Evolutionary conservation across 2,888 invertebrate genomes (phyloP).

Genomic region (Plagiodera versicolora): DNA sequence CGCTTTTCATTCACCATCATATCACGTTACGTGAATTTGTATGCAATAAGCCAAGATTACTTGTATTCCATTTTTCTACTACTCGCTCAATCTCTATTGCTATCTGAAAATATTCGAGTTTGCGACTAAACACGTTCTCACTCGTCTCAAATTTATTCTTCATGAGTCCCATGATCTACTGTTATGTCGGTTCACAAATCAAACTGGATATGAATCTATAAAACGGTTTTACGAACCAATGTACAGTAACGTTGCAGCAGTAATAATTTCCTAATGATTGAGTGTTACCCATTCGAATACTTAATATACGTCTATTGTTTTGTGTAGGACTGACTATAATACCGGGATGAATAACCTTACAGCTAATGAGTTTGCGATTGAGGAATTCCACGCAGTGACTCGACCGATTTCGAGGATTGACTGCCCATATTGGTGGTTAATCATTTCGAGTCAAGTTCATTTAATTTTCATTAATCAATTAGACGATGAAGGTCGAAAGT

Average conservation of each 20-base stretch:
- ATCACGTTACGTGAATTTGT: no score
- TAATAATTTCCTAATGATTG: not conserved
- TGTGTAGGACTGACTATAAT: not conserved
- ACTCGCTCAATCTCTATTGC: no score
- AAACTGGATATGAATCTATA: constrained; percentile 1
- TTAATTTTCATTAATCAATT: not conserved
- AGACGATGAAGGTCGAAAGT: not conserved
- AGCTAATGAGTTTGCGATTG: not conserved
- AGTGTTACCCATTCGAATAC: not conserved
- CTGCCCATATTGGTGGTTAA: not conserved
- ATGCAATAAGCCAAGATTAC: no score
- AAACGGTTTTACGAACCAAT: constrained; percentile 1
- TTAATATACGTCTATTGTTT: not conserved
- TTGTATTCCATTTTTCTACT: no score
- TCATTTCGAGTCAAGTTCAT: not conserved
- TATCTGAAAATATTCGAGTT: not conserved
- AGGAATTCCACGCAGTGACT: not conserved
- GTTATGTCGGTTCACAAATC: constrained; percentile 1
- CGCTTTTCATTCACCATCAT: no score
- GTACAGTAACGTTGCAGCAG: not conserved
- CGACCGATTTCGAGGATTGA: not conserved
- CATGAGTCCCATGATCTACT: not conserved
- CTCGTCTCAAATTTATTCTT: not conserved
- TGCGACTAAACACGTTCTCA: not conserved
- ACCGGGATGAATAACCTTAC: not conserved